Base-by-base conservation (phyloP, 2,113 vertebrate genomes). In the Meleagris gallopavo region DNA sequence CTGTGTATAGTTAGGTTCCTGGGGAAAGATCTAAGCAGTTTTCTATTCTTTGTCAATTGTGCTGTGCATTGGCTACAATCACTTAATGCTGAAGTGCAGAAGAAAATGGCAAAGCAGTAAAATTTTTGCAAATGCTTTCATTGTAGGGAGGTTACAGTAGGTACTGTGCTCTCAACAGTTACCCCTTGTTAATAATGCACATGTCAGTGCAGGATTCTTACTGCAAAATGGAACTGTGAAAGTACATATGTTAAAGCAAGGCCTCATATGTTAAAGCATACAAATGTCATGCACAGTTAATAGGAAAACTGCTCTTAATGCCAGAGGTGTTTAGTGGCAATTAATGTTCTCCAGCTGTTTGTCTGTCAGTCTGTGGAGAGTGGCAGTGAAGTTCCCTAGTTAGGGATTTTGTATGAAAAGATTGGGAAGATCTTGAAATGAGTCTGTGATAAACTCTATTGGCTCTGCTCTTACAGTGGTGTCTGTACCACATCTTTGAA, bases 1-100 rank as follows among this genome's bases (percentile, higher is more conserved):
- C 16, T 40, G 11, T 62, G 19, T 25, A 11, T 48, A 69, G 25
- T 62, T 29, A 61, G 30, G 36, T 40, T 83, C 81, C 34, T 43
- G n/a, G 36, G 54, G n/a, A 40, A 76, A 58, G 21, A 58, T 29
- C 29, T 40, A 62, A 87, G 55, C 11, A 60, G n/a, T 92, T 80
- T 79, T 62, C 62, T 70, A 27, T 1, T 78, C 78, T 1, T 0
- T 57, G 10, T 27, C 32, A 36, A 6, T 34, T 54, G 0, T 16
- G 11, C 5, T 17, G 1, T 34, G 2, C 25, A 4, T 74, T 66
- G 30, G 8, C 48, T 71, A 13, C 54, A 58, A 34, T 13, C 27
- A 13, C 8, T 70, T 86, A 24, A 77, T 69, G 43, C 25, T 72
- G 34, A 75, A 72, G 43, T 0, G 3, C n/a, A n/a, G n/a, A 20